Evolutionary conservation across 2,888 invertebrate genomes (phyloP), one percentile per base, ranked within the genome.

Genomic region (Cataglyphis cursor): DNA sequence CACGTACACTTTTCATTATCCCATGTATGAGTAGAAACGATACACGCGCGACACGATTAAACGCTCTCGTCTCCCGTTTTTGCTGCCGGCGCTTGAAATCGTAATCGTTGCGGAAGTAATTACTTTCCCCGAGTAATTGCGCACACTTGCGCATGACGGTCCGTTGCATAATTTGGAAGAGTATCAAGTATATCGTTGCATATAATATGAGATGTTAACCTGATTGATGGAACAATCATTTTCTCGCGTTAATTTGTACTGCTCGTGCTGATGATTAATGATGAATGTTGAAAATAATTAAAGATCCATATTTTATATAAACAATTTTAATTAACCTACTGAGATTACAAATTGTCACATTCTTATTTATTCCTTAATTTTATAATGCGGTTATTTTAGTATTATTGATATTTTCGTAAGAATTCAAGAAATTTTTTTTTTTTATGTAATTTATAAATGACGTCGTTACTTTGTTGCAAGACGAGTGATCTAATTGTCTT

Each of bases 71-170:
- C 21, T 12, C 59, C 35, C 70, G 12, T 70, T 59, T 70, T 68
- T 57, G 57, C 78, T 8, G 21, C 10, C 57, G 68, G 21, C 21
- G 41, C 41, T 78, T 70, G 24, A 61, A 80, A 80, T 80, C 35
- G 48, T 70, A 80, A 70, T 78, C 59, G 78, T 35, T 21, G 38
- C 48, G 28, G 70, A 80, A 70, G 24, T 48, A 70, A 80, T 80
- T 80, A 70, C 78, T 70, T 70, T 70, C 35, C 35, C 8, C 31
- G 78, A 70, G 44, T 61, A 80, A 80, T 80, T 80, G 12, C 59
- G 21, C 44, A 28, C 44, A 59, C 44, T 59, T 31, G 78, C 31
- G 31, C 9, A 31, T 68, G 41, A 68, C 12, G 31, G 28, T 28
- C 8, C 57, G 21, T 59, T 68, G 54, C 21, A 41, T 76, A 66